phyloP scores from a whole-genome alignment of 2,888 invertebrate genomes.

The Steinernema hermaphroditum region DNA sequence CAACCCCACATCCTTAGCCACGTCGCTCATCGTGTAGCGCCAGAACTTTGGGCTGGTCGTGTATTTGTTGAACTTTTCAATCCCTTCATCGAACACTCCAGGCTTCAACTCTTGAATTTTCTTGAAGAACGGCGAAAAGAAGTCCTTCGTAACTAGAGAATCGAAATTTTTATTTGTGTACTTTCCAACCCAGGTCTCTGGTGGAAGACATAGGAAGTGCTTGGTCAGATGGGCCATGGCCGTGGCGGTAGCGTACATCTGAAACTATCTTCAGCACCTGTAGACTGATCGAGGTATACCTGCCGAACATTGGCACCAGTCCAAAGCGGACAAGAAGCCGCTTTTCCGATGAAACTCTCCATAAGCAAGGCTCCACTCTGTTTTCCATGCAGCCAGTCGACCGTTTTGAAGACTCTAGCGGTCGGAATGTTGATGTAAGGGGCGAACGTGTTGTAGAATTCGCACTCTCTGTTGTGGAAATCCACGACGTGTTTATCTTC shows the following conservation, averaged over 20 bases:
- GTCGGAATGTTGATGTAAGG: neutral
- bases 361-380: neutral
- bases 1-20: neutral
- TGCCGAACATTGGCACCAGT: neutral
- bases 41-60: neutral
- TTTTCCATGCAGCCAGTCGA: neutral
- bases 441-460: conserved; percentile 7
- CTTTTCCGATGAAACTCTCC: neutral
- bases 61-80: neutral
- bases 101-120: neutral
- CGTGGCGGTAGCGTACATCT: neutral
- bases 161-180: neutral
- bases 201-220: conserved; percentile 8
- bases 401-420: conserved; percentile 6
- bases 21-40: neutral
- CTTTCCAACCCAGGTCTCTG: neutral
- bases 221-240: neutral
- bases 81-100: neutral
- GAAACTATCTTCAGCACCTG: too few relatives aligned
- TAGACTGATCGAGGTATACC: too few relatives aligned
- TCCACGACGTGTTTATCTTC: too few relatives aligned
- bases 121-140: neutral
- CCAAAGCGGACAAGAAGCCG: neutral
- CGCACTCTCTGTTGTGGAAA: conserved; percentile 10
- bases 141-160: too few relatives aligned